A percentile compares a stretch with the other conserved stretches of the same genome.
These are phyloP conservation scores for Orgyia antiqua DNA, from an alignment of 2,888 invertebrate genomes.

Conservation along the genomic window DNA sequence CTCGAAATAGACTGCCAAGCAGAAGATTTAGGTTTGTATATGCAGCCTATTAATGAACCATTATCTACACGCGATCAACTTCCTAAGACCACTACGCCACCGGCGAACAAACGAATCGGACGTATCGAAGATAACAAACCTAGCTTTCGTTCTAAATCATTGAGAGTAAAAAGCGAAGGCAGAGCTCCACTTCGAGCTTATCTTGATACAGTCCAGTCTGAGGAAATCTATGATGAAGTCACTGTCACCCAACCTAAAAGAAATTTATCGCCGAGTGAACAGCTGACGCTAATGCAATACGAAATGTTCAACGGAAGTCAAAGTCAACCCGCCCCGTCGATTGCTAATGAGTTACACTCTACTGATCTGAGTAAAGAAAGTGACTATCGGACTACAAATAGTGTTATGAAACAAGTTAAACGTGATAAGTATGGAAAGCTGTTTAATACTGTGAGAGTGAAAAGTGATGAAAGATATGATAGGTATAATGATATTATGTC, in stretches of 20 bases:
- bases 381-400: conserved; percentile 68
- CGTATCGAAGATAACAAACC: conserved; percentile 62
- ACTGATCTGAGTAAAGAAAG: conserved; percentile 61
- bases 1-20: conserved; percentile 53
- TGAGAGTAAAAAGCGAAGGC: conserved; percentile 73
- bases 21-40: conserved; percentile 70
- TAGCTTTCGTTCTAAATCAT: conserved; percentile 73
- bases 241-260: conserved; percentile 75
- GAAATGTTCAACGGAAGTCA: conserved; percentile 61
- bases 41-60: conserved; percentile 63
- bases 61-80: conserved; percentile 69
- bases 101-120: conserved; percentile 57
- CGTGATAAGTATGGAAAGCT: conserved; percentile 67
- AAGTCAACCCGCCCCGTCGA: conserved; percentile 40
- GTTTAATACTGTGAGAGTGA: conserved; percentile 72
- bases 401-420: conserved; percentile 63
- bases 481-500: conserved; percentile 66
- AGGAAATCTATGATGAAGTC: conserved; percentile 55
- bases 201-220: conserved; percentile 51
- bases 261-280: conserved; percentile 72
- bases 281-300: conserved; percentile 70
- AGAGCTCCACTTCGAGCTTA: conserved; percentile 63
- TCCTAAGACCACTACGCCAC: conserved; percentile 63
- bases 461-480: conserved; percentile 71
- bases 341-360: conserved; percentile 53